Evolutionary conservation across 2,113 vertebrate genomes (phyloP), one percentile per base, ranked within the genome.

Genomic region (Lagopus muta): DNA sequence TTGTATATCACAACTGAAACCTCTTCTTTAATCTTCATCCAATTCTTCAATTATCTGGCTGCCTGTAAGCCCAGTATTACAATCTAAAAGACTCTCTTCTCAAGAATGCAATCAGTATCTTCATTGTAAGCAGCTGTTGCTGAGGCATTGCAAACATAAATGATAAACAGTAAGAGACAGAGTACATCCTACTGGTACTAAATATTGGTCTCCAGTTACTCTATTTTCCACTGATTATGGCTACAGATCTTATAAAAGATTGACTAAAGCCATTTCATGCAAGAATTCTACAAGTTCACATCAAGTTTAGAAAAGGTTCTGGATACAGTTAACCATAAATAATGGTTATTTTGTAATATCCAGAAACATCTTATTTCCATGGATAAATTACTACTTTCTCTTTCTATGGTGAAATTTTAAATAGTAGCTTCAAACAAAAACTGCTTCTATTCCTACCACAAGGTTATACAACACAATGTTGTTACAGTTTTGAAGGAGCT

Each of bases 271-370:
- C 79, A 81, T 96, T 94, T 43, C 78, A 94, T 94, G 93, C 88
- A 94, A 69, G 73, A 71, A 78, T 40, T 13, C 61, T 74, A 67
- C 72, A 91, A 97, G 95, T 95, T 97, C 89, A 95, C 72, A 94
- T 90, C 69, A 88, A 96, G 96, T 93, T 97, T 94, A 95, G 89
- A 83, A 94, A 94, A 93, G 82, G 70, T 88, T 94, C 95, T 96
- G 95, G 82, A 93, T 69, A 34, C 77, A 93, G 80, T 88, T 92
- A 96, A 90, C 88, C 54, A 91, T 90, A 94, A 97, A 95, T 94
- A 95, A 95, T 95, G 82, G 93, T 90, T 93, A 95, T 96, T 94
- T 96, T 94, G 94, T 94, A 96, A 94, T 96, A 93, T 89, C 86
- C 93, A 91, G 85, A 96, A 94, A 89, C 94, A 92, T 95, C 94